Percentiles rank a stretch among this genome's conserved stretches.
Conservation (phyloP, 2,797 vertebrate genomes). For the Choloepus didactylus region DNA sequence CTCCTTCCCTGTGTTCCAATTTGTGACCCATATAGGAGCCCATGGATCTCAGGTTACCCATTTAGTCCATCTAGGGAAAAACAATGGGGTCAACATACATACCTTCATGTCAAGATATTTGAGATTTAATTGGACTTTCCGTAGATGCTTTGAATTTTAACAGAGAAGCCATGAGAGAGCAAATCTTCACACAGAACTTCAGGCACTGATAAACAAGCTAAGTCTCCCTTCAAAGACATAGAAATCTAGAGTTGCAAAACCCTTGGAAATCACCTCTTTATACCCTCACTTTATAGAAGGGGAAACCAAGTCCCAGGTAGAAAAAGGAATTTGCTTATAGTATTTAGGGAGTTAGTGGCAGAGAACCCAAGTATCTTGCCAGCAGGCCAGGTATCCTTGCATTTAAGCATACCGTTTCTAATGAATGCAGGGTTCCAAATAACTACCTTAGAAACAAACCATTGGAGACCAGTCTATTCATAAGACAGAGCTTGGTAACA, state of each 20-base stretch:
- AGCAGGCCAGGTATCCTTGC: neutral
- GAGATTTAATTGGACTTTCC: neutral
- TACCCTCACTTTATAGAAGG: neutral
- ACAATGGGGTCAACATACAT: neutral
- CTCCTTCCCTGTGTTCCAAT: neutral
- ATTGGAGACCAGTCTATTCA: neutral
- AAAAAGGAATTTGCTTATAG: neutral
- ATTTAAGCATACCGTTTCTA: neutral
- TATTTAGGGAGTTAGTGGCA: neutral
- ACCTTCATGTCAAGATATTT: neutral
- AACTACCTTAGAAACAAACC: neutral
- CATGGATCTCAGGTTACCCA: neutral
- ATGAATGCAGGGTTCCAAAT: neutral
- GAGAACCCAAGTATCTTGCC: neutral
- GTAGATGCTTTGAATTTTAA: slow-evolving; percentile 42
- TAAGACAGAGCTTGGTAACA: neutral
- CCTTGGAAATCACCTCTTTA: neutral
- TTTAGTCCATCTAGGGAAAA: neutral
- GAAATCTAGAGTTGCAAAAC: neutral
- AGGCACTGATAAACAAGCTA: neutral
- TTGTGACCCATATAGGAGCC: neutral
- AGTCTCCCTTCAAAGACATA: neutral
- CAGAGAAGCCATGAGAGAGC: neutral
- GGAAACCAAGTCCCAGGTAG: neutral
- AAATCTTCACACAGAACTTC: neutral